phyloP scores from a whole-genome alignment of 2,113 vertebrate species.

The Neodon shergylaensis region DNA sequence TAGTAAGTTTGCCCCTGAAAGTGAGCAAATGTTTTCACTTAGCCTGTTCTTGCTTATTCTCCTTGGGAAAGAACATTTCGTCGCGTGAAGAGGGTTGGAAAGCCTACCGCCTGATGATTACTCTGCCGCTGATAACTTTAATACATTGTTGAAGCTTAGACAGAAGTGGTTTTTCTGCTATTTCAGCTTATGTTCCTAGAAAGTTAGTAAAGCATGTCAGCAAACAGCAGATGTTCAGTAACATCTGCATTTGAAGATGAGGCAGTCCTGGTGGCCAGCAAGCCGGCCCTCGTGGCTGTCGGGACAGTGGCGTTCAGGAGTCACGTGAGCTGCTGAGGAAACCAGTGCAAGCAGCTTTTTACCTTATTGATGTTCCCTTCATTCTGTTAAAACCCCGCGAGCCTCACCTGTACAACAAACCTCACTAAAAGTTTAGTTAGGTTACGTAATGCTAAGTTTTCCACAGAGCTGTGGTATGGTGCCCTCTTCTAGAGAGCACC shows the following conservation, averaged over 20 bases:
- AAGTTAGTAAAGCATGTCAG: not conserved
- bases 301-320: not conserved
- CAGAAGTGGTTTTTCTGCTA: not conserved
- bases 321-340: not conserved
- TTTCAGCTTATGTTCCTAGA: not conserved
- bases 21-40: not conserved
- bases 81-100: not conserved
- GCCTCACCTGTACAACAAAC: not conserved
- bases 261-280: not conserved
- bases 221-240: constrained; percentile 19
- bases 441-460: not conserved
- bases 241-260: not conserved
- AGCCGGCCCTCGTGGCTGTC: not conserved
- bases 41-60: constrained; percentile 34
- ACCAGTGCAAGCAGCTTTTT: not conserved
- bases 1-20: constrained; percentile 11
- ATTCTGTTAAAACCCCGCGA: constrained; percentile 2
- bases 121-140: not conserved
- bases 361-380: not conserved
- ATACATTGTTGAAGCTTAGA: constrained; percentile 33
- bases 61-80: not conserved
- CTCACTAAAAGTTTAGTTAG: not conserved
- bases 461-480: not conserved
- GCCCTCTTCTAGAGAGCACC: constrained; percentile 12
- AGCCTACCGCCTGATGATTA: not conserved